Base-by-base conservation (phyloP, 1,140 invertebrate species). In the Drosophila pseudoobscura region DNA sequence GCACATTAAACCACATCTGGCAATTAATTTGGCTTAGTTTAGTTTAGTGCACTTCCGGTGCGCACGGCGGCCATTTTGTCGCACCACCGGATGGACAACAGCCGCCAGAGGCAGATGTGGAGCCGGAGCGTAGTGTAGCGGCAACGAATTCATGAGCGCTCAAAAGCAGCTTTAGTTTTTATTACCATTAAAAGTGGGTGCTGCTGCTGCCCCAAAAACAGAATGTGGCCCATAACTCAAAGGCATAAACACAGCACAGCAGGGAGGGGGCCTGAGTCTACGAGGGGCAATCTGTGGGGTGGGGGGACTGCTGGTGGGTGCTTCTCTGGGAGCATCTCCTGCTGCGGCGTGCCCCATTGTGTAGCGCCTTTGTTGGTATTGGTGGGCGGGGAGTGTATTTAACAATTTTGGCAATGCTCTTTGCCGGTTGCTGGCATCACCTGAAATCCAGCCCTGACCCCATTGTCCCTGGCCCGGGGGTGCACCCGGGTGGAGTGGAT, bases 1-100 rank as follows among this genome's bases (percentile, higher is more conserved):
- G 82, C 82, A 85, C 82, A 85, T 85, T 85, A 80, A 85, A 82
- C 82, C 70, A 75, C 64, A 73, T 73, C 64, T 71, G 75, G 83
- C 82, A 88, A 85, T 85, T 88, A 87, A 85, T 85, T 85, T 87
- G 83, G 82, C 82, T 85, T 88, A 85, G 82, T 87, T 85, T 77
- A 85, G 83, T 80, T 85, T 82, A 85, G 83, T 85, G 83, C 80
- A 82, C 80, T 85, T 85, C 80, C 82, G 80, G 63, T 85, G 83
- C 64, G 72, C 80, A 87, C 78, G 79, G 80, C 82, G 74, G 78
- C 74, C 80, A 87, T 85, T 85, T 85, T 85, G 80, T 85, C 77
- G 78, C 77, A 80, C 64, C 57, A 54, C 80, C 77, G 80, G 80
- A 85, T 77, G 80, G 70, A 73, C 82, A 74, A 68, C 58, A 79